Base-by-base conservation (phyloP, 2,888 invertebrate genomes). In the Ormyrus thymus region DNA sequence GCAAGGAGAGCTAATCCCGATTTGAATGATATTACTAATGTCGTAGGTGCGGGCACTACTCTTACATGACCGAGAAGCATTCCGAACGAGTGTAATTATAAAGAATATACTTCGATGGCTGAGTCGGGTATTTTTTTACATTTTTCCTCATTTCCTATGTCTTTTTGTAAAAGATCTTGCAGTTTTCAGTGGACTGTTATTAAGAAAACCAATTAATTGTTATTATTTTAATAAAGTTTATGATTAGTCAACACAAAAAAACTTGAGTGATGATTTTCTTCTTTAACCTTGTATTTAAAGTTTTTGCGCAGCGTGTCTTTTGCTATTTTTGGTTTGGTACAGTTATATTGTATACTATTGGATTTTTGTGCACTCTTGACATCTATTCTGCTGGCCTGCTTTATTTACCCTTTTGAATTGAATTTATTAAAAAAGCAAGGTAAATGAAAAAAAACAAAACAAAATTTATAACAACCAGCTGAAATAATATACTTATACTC, bases 141-240 rank as follows among this genome's bases (percentile, higher is more conserved):
- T 64, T 66, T 69, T 73, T 64, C 15, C 61, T 75, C 29, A 53
- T 11, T 66, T 56, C 62, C 71, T 78, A 56, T 81, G 15, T 62
- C 66, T 73, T 73, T 74, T 81, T 81, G 71, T 81, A 78, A 70
- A 73, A 65, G 53, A n/a, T 74, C 59, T 51, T 50, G 58, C 64
- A 61, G n/a, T 73, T 75, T 78, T 46, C 68, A 76, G 72, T 76
- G 78, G 58, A 75, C 45, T 73, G 70, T 81, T 29, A 29, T 29
- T 70, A 56, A 72, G 51, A 55, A 69, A 51, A 76, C 8, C 5
- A 56, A 66, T 79, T 74, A 76, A 68, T 81, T 85, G 82, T 86
- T 86, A 84, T 85, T 85, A 83, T 85, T 86, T 86, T 85, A 86
- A 86, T 86, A 86, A 86, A 86, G 84, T 86, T 86, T 86, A 85